These are phyloP conservation scores for Heliconius himera DNA, from an alignment of 1,140 invertebrate species.

Conservation along the genomic window DNA sequence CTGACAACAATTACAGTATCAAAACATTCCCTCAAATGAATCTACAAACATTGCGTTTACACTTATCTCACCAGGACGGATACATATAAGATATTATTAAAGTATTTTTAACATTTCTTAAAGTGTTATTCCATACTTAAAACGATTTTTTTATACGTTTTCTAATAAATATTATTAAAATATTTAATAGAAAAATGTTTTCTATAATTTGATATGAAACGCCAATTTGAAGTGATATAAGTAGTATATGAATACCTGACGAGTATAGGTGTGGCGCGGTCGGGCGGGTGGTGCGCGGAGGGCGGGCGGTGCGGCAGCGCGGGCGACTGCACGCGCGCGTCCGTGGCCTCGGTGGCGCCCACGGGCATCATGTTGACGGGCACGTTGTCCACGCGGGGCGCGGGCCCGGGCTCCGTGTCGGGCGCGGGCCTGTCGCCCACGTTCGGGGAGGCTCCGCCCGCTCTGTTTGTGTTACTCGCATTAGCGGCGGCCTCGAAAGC, in stretches of 20 bases:
- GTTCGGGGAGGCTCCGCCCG: constrained; percentile 33
- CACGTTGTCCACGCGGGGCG: constrained; percentile 56
- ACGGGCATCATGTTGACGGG: constrained; percentile 57
- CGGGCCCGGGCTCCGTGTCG: constrained; percentile 31
- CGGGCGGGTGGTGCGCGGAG: constrained; percentile 57
- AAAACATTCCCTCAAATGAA: too few species aligned
- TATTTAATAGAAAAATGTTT: too few species aligned
- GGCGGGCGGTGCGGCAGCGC: constrained; percentile 69
- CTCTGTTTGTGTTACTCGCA: constrained; percentile 33
- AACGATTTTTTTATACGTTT: too few species aligned
- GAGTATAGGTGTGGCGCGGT: constrained; percentile 67
- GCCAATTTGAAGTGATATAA: too few species aligned
- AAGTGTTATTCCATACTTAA: too few species aligned
- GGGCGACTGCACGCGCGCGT: constrained; percentile 73
- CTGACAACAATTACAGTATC: too few species aligned
- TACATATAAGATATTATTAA: too few species aligned
- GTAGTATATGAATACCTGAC: constrained; percentile 46
- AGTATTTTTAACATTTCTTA: too few species aligned
- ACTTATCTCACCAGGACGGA: too few species aligned
- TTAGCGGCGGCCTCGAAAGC: constrained; percentile 54
- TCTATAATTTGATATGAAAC: too few species aligned
- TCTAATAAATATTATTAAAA: too few species aligned
- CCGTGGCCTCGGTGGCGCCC: constrained; percentile 67
- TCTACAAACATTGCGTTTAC: too few species aligned
- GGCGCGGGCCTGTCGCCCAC: constrained; percentile 31